Evolutionary conservation across 2,888 invertebrate genomes (phyloP), one percentile per base, ranked within the genome.

Genomic region (Tyria jacobaeae): DNA sequence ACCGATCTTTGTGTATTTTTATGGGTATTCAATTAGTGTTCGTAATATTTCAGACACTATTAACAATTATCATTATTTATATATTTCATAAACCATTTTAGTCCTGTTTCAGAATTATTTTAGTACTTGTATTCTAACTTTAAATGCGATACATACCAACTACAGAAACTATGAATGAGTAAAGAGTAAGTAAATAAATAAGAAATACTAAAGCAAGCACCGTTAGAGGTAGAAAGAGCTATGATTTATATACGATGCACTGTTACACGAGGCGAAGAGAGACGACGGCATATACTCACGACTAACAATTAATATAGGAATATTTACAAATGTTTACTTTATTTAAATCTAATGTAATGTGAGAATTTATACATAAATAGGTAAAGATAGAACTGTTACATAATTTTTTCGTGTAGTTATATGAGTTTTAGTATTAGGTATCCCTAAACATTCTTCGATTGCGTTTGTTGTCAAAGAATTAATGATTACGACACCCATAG

Each of bases 211-310:
- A 85, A 89, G 78, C 85, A 91, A 91, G 91, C 91, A 92, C 91
- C 92, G 86, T 80, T 81, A 86, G 91, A 92, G 92, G 91, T 92
- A 92, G 91, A 88, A 84, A 71, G 71, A 76, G 66, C 73, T 64
- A 64, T 67, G 63, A 62, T 62, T 49, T 48, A 49, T 21, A 62
- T 41, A 57, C 54, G 37, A 57, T 57, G 52, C 58, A 44, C 49
- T 31, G 48, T 53, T 35, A 57, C 31, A 47, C 35, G 50, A 39
- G 39, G 48, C 48, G 60, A 37, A 27, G 34, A 60, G 65, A 59
- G 60, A 63, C 60, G 60, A 44, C 58, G 57, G 52, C 31, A 12
- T 21, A 34, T 24, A 41, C 21, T 17, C 39, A 49, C 25, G 15
- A 25, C n/a, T 44, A 9, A 31, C 27, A 31, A 31, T n/a, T n/a